A percentile compares a stretch with the other conserved stretches of the same genome.
phyloP scores from a whole-genome alignment of 2,888 invertebrate species.

The Drosophila bunnanda region DNA sequence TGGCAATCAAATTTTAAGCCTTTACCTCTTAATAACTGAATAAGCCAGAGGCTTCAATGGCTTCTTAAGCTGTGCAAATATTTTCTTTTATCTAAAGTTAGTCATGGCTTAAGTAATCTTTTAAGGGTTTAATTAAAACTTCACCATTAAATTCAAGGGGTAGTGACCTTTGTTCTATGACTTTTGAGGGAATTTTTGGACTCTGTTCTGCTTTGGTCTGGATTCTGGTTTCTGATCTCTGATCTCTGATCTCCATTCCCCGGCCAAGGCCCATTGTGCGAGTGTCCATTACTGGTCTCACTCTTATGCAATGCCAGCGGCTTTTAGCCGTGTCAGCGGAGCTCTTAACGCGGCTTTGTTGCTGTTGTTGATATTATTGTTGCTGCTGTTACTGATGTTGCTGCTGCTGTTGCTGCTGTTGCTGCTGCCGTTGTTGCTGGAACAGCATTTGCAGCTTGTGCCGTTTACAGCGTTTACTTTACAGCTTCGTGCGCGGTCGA shows the following conservation, averaged over 20 bases:
- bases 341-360: constrained; percentile 30
- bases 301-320: constrained; percentile 58
- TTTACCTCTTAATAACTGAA: background rate
- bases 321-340: constrained; percentile 25
- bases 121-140: background rate
- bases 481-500: constrained; percentile 33
- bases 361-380: background rate
- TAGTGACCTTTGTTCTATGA: too few species aligned
- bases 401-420: background rate
- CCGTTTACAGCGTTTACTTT: constrained; percentile 62
- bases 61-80: background rate
- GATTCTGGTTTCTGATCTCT: background rate
- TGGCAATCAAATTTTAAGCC: background rate
- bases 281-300: constrained; percentile 26
- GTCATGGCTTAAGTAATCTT: background rate
- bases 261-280: constrained; percentile 17
- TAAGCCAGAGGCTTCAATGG: background rate
- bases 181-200: background rate
- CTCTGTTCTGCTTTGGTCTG: background rate
- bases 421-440: background rate
- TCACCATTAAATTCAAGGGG: background rate
- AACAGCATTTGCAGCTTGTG: constrained; percentile 61
- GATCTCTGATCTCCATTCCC: constrained; percentile 10
- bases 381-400: background rate
- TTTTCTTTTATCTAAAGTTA: background rate